Conservation (phyloP, 2,113 vertebrate species). For the Origma solitaria region DNA sequence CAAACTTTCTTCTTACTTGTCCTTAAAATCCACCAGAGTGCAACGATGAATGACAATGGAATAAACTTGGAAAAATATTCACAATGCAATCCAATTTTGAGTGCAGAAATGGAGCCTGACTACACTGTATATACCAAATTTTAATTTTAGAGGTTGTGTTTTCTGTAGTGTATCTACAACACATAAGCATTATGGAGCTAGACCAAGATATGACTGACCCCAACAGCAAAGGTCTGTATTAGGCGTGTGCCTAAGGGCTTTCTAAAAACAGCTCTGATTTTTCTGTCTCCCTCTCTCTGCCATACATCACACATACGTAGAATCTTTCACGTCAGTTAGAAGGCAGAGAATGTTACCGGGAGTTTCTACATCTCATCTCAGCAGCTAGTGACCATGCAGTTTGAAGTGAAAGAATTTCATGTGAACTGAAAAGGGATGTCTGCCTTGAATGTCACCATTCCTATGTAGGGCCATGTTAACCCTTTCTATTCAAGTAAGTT, state of each 20-base stretch:
- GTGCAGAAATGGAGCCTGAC: background rate
- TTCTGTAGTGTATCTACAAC: background rate
- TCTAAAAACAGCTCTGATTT: background rate
- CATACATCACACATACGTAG: too few relatives aligned
- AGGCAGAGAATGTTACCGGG: accelerated
- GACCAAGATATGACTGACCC: background rate
- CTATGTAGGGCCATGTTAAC: background rate
- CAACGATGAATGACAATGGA: background rate
- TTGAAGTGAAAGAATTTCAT: background rate
- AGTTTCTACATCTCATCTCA: background rate
- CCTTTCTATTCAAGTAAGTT: background rate
- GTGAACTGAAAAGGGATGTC: background rate
- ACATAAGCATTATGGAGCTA: accelerated
- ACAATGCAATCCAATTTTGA: background rate
- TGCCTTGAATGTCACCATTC: background rate
- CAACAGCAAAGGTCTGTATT: background rate
- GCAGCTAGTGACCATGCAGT: background rate
- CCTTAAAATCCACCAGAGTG: background rate
- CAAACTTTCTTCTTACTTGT: background rate
- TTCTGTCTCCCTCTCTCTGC: background rate
- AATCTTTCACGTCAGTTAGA: background rate
- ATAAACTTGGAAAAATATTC: background rate
- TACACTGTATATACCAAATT: background rate
- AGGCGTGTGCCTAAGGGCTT: background rate
- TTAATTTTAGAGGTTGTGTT: background rate